Base-by-base conservation (phyloP, 2,888 invertebrate species). In the Cerceris ruficornis region DNA sequence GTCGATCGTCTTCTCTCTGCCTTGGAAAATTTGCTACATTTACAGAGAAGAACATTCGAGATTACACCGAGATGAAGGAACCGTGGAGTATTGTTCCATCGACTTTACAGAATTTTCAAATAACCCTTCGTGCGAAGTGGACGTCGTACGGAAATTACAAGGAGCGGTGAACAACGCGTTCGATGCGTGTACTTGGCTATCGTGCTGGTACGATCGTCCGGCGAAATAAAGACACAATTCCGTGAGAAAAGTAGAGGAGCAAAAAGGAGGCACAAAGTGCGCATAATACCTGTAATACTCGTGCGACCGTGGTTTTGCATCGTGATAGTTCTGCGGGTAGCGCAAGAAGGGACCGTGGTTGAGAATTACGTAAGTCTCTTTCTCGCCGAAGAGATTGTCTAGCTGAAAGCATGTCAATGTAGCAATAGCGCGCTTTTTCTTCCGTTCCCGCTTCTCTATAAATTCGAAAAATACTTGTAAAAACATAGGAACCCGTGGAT, bases 291-390 rank as follows among this genome's bases (percentile, higher is more conserved):
- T 71, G 62, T 81, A 81, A 85, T 85, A 85, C 81, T 73, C 85
- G 83, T 83, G 85, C 75, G 83, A 85, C 69, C 80, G 81, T 67
- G 85, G 81, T 83, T 80, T 80, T 55, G 75, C 75, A 69, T 81
- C 58, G 59, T 64, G 75, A 68, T 74, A 62, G 54, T 46, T 15
- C 50, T 54, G 62, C 58, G 69, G 49, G 60, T 59, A 64, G 62
- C 9, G 14, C 49, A 14, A 64, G 75, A 14, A 64, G 75, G 67
- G 64, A 71, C 65, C 71, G 79, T 66, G 75, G 60, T 73, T 57
- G 57, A 7, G 61, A 54, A 71, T 84, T 84, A 82, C 77, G 73
- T 71, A 82, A 82, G 69, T 7, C 42, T 17, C 70, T 8, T 46
- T 17, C 70, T 57, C 46, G 57, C 15, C 66, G 59, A 71, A 81